phyloP scores from a whole-genome alignment of 2,113 vertebrate genomes.

The Glaucomys volans region DNA sequence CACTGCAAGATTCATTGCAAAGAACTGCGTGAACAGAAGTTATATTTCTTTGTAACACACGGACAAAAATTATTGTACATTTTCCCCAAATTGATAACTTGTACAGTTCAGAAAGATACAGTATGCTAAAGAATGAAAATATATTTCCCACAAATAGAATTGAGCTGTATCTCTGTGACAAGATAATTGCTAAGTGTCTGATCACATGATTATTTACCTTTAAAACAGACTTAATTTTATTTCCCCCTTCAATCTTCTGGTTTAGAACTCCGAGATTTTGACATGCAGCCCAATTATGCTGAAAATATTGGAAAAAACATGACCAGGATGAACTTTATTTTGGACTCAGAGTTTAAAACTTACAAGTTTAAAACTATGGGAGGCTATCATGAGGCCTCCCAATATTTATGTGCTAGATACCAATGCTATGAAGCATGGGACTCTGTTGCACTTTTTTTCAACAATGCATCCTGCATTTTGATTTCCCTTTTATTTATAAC shows the following conservation, averaged over 20 bases:
- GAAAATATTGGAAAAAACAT: constrained; percentile 42
- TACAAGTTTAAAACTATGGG: background rate
- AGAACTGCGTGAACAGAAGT: background rate
- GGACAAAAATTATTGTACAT: background rate
- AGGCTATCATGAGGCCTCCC: background rate
- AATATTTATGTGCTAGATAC: background rate
- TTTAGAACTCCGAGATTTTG: background rate
- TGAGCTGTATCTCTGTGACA: background rate
- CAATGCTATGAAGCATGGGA: background rate
- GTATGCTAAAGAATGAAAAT: constrained; percentile 7
- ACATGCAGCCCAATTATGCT: background rate
- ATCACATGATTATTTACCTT: background rate
- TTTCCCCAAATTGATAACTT: background rate
- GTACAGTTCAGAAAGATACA: background rate
- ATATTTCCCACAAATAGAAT: background rate
- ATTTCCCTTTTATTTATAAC: background rate
- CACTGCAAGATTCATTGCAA: constrained; percentile 43
- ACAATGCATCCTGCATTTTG: background rate
- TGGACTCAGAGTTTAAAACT: background rate
- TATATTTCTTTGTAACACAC: background rate
- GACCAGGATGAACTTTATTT: constrained; percentile 28
- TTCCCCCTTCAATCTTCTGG: background rate
- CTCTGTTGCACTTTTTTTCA: background rate
- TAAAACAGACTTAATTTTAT: constrained; percentile 10
- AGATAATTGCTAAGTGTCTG: background rate